These are phyloP conservation scores for Malachius bipustulatus DNA, from an alignment of 2,888 invertebrate genomes.

Conservation along the genomic window DNA sequence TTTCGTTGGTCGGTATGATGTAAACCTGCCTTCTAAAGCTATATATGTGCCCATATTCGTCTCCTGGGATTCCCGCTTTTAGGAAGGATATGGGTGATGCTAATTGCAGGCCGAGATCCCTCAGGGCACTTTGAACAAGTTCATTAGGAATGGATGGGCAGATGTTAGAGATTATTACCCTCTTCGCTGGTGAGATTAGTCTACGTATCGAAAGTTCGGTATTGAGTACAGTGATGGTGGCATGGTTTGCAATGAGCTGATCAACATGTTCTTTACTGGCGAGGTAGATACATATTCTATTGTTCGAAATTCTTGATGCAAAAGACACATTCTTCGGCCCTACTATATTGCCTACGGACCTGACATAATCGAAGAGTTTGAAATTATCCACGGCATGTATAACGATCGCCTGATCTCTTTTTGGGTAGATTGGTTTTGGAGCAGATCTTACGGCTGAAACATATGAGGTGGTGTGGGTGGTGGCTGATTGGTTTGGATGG, in stretches of 20 bases:
- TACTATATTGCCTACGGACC: too few relatives aligned
- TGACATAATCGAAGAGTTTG: too few relatives aligned
- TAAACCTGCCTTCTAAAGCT: conserved; percentile 5
- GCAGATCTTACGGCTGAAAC: too few relatives aligned
- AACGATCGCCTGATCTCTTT: too few relatives aligned
- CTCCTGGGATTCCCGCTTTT: conserved; percentile 8
- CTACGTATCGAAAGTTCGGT: conserved; percentile 3
- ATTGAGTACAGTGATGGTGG: conserved; percentile 4
- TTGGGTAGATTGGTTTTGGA: too few relatives aligned
- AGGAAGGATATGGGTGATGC: too few relatives aligned
- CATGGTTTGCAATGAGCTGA: conserved; percentile 5
- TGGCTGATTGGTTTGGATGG: too few relatives aligned
- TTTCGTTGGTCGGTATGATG: too few relatives aligned
- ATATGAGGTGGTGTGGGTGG: too few relatives aligned
- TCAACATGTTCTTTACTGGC: conserved; percentile 2
- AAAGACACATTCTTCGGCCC: conserved; percentile 8
- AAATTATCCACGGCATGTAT: too few relatives aligned
- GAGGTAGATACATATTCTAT: conserved; percentile 8
- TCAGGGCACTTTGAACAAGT: too few relatives aligned
- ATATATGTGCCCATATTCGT: conserved; percentile 7
- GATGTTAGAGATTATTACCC: conserved; percentile 8
- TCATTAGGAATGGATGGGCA: neutral
- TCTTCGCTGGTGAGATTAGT: conserved; percentile 7
- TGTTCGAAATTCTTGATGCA: conserved; percentile 6
- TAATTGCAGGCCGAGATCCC: too few relatives aligned